These are phyloP conservation scores for Chionis minor DNA, from an alignment of 2,113 vertebrate genomes.

Conservation along the genomic window DNA sequence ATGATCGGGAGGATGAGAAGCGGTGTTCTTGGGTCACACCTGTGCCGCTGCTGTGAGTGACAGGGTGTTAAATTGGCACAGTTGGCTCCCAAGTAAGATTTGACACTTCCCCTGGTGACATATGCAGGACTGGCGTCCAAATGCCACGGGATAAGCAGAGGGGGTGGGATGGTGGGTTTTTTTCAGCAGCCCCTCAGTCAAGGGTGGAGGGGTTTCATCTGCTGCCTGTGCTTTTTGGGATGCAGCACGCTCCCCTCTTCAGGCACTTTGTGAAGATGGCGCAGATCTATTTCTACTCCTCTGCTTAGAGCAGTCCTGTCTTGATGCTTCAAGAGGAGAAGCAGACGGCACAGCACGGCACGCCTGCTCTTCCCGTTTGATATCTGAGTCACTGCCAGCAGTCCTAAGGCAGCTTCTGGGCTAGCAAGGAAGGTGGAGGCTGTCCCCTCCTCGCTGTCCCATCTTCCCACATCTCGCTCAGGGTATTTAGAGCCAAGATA, in stretches of 20 bases:
- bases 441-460: background rate
- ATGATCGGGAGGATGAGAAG: background rate
- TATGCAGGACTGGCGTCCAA: background rate
- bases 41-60: background rate
- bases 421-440: background rate
- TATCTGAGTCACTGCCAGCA: background rate
- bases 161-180: fast-evolving
- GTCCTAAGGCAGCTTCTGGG: conserved; percentile 22
- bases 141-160: background rate
- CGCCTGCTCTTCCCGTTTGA: background rate
- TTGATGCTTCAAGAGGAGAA: background rate
- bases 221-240: background rate
- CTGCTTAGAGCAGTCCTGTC: background rate
- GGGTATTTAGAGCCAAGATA: conserved; percentile 23
- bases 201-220: background rate
- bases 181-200: background rate
- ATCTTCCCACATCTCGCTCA: conserved; percentile 6
- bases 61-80: background rate
- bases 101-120: background rate
- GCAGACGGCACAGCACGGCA: background rate
- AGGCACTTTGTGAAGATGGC: background rate
- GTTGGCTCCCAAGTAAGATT: background rate
- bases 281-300: background rate
- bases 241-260: background rate
- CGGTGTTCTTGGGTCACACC: background rate